phyloP scores from a whole-genome alignment of 1,140 invertebrate genomes.

The Sipha flava region DNA sequence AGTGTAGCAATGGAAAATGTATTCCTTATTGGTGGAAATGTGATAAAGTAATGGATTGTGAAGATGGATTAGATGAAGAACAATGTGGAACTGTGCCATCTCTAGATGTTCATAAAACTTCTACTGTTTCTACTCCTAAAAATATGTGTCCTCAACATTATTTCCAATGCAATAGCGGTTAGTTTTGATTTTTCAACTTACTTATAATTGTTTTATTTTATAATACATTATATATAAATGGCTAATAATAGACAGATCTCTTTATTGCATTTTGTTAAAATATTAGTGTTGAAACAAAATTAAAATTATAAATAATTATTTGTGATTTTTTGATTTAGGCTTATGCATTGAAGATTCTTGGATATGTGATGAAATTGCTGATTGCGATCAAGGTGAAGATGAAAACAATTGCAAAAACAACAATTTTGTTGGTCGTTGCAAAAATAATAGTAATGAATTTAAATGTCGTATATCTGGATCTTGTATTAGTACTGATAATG shows the following conservation, averaged over 20 bases:
- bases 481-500: slow-evolving; percentile 53
- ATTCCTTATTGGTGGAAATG: slow-evolving; percentile 77
- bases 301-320: background rate
- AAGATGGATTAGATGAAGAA: slow-evolving; percentile 66
- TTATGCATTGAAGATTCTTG: slow-evolving; percentile 66
- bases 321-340: slow-evolving; percentile 41
- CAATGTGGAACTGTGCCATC: slow-evolving; percentile 50
- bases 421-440: slow-evolving; percentile 34
- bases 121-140: slow-evolving; percentile 7
- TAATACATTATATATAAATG: too few species aligned
- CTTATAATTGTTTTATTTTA: background rate
- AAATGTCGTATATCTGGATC: slow-evolving; percentile 60
- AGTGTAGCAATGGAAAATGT: slow-evolving; percentile 64
- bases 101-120: slow-evolving; percentile 26
- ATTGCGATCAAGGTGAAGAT: slow-evolving; percentile 55
- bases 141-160: slow-evolving; percentile 1
- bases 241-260: too few species aligned
- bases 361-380: slow-evolving; percentile 58
- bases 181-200: slow-evolving; percentile 20
- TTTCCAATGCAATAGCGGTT: slow-evolving; percentile 19
- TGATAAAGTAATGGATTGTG: slow-evolving; percentile 65
- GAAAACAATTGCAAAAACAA: slow-evolving; percentile 47
- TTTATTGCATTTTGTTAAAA: background rate
- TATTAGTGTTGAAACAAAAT: background rate
- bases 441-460: slow-evolving; percentile 46